These are phyloP conservation scores for Gerris buenoi DNA, from an alignment of 1,140 invertebrate species.

Conservation along the genomic window DNA sequence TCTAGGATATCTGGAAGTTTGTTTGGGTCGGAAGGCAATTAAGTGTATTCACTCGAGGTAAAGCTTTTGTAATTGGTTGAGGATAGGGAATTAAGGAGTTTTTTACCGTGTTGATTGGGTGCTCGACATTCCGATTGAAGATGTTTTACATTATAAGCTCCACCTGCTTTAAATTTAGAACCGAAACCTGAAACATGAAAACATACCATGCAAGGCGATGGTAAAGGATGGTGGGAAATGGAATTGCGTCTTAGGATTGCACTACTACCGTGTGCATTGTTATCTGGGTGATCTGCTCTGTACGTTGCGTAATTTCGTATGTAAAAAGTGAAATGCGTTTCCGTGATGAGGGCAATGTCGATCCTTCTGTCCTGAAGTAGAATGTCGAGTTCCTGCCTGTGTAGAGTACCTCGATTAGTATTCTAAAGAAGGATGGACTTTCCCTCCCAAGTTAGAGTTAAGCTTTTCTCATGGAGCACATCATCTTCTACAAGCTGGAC, in stretches of 20 bases:
- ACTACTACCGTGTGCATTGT: constrained; percentile 20
- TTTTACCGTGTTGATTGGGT: constrained; percentile 21
- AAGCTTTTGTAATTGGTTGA: constrained; percentile 11
- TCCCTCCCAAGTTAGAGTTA: too few relatives aligned
- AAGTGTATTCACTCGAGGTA: constrained; percentile 8
- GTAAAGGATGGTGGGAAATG: constrained; percentile 15
- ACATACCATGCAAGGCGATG: constrained; percentile 10
- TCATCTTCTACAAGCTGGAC: too few relatives aligned
- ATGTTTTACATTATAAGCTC: constrained; percentile 32
- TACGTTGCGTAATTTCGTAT: constrained; percentile 18
- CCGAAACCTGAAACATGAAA: constrained; percentile 26
- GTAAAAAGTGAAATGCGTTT: constrained; percentile 24
- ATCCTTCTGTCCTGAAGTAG: constrained; percentile 18
- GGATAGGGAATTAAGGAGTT: constrained; percentile 21
- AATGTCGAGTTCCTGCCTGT: constrained; percentile 15
- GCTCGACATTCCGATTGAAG: constrained; percentile 28
- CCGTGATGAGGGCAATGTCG: constrained; percentile 20
- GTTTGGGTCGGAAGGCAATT: constrained; percentile 13
- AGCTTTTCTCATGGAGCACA: too few relatives aligned
- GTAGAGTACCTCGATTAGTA: constrained; percentile 17
- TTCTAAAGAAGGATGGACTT: constrained; percentile 17
- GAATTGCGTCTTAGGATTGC: constrained; percentile 20
- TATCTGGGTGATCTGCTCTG: constrained; percentile 24
- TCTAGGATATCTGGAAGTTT: constrained; percentile 13
- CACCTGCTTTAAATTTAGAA: constrained; percentile 26